A percentile compares a stretch with the other conserved stretches of the same genome.
Evolutionary conservation across 2,888 invertebrate genomes (phyloP).

Genomic region (Heliconius cydno): DNA sequence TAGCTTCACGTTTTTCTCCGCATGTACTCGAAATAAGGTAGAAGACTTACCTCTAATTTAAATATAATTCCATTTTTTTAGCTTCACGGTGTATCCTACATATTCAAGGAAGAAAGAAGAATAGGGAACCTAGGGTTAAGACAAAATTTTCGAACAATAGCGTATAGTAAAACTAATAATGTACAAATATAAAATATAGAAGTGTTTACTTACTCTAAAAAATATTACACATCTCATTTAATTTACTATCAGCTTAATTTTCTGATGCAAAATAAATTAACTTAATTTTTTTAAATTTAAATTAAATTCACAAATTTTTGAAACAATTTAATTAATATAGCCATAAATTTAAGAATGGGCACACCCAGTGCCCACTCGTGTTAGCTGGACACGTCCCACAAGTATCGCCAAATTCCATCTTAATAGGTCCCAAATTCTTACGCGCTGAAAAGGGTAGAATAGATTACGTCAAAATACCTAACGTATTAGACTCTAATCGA

Average conservation of each 20-base stretch:
- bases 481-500: constrained; percentile 22
- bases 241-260: too few relatives aligned
- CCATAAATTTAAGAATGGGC: not conserved
- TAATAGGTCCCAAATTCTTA: constrained; percentile 27
- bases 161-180: not conserved
- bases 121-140: too few relatives aligned
- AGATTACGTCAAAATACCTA: constrained; percentile 22
- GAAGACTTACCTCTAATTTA: too few relatives aligned
- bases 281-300: too few relatives aligned
- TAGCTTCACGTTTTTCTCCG: not conserved
- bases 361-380: not conserved
- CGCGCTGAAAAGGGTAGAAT: constrained; percentile 27
- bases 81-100: not conserved
- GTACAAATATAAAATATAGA: not conserved
- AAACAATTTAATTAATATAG: not conserved
- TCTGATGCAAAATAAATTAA: not conserved
- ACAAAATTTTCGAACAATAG: not conserved
- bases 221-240: not conserved
- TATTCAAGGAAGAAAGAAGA: not conserved
- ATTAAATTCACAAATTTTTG: not conserved
- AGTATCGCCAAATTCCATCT: constrained; percentile 15
- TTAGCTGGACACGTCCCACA: not conserved
- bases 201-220: not conserved
- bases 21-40: too few relatives aligned
- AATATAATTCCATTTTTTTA: too few relatives aligned